Evolutionary conservation across 1,140 invertebrate species (phyloP), one percentile per base, ranked within the genome.

Genomic region (Sinonovacula constricta): DNA sequence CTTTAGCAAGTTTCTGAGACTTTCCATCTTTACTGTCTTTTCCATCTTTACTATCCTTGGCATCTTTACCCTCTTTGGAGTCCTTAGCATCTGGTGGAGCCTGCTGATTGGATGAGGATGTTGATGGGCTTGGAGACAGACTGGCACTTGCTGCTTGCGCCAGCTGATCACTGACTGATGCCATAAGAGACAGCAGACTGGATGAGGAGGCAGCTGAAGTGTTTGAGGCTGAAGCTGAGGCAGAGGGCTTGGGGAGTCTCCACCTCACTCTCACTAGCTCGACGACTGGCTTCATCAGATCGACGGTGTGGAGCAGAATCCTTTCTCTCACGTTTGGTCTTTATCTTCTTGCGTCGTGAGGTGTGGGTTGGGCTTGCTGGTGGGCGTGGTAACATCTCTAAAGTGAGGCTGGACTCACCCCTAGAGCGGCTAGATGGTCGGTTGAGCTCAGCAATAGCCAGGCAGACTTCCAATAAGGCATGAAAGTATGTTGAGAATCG

Each of bases 401-500:
- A 62, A 22, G 56, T 22, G 0, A 75, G 49, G 26, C 72, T 60
- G 18, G 82, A 59, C 7, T 78, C 33, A 15, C 69, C 66, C 26
- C 60, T 57, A 36, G 66, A 77, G 60, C 70, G 60, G 39, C 53
- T 36, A 56, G 76, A 49, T 30, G 67, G 45, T 81, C 83, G 45
- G 39, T 65, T 85, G n/a, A 90, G 83, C 67, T 91, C 90, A 34
- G 88, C 83, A n/a, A 90, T 83, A 15, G 90, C 87, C 30, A 91
- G 79, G 54, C 83, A 86, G 10, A 88, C 83, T 65, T 91, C 90
- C 76, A 91, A 74, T 26, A 90, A 54, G n/a, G 87, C 81, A 39
- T 90, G 90, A 68, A 91, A 87, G 57, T 91, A 91, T 12, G 89
- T 88, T 4, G 90, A 90, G 60, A 90, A 90, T 28, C 86, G 51